These are phyloP conservation scores for Rhagonycha fulva DNA, from an alignment of 2,888 invertebrate species.

Conservation along the genomic window DNA sequence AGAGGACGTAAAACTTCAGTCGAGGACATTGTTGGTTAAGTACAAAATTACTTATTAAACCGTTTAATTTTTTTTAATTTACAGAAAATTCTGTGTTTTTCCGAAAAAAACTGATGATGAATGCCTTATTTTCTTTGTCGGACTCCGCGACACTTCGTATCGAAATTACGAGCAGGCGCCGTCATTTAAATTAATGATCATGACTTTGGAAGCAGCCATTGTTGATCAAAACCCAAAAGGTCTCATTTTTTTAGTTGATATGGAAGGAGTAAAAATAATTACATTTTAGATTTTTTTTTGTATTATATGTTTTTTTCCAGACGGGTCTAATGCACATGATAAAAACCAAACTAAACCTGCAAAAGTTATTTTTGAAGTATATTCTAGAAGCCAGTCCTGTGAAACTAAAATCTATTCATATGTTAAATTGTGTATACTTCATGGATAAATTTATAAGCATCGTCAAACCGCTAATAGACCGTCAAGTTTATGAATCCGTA, in stretches of 20 bases:
- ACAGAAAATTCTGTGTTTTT: not conserved
- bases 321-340: not conserved
- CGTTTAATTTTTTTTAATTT: not conserved
- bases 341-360: not conserved
- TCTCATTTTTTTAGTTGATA: too few relatives aligned
- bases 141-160: too few relatives aligned
- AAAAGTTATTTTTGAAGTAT: slow-evolving; percentile 67
- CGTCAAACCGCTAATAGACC: slow-evolving; percentile 62
- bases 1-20: slow-evolving; percentile 50
- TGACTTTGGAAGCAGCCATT: too few relatives aligned
- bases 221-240: too few relatives aligned
- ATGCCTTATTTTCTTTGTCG: too few relatives aligned
- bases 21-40: slow-evolving; percentile 30
- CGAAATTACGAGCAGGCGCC: too few relatives aligned
- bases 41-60: not conserved
- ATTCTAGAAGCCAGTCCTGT: slow-evolving; percentile 72
- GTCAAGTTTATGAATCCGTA: not conserved
- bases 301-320: not conserved
- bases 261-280: too few relatives aligned
- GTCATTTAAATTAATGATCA: too few relatives aligned
- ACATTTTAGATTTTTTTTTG: too few relatives aligned
- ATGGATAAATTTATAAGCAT: slow-evolving; percentile 56
- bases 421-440: slow-evolving; percentile 62
- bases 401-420: slow-evolving; percentile 67
- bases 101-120: too few relatives aligned